These are phyloP conservation scores for Prinia subflava DNA, from an alignment of 2,113 vertebrate species.

Conservation along the genomic window DNA sequence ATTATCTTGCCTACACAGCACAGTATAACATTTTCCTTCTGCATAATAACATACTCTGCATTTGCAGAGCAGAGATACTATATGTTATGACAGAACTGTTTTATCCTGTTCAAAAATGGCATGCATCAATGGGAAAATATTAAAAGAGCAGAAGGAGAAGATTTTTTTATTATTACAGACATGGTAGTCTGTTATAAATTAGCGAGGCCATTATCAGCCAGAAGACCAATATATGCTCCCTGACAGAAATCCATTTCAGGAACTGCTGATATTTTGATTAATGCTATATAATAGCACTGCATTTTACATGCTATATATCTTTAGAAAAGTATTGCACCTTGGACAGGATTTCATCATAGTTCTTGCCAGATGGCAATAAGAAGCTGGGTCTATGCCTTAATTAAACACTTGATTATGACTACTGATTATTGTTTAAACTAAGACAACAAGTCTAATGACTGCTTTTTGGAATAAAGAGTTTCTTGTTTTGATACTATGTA, in stretches of 20 bases:
- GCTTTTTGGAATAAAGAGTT: neutral
- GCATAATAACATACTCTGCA: neutral
- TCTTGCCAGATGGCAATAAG: neutral
- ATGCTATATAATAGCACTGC: neutral
- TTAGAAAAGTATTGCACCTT: neutral
- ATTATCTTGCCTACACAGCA: neutral
- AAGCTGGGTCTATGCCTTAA: neutral
- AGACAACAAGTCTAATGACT: neutral
- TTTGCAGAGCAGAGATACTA: neutral
- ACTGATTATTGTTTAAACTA: neutral
- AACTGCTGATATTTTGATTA: conserved; percentile 4
- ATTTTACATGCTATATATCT: conserved; percentile 1
- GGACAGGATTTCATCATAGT: neutral
- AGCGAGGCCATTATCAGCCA: conserved; percentile 17
- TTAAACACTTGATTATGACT: neutral
- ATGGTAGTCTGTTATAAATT: conserved; percentile 3
- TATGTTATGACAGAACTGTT: neutral
- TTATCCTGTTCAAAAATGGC: neutral
- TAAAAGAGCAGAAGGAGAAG: neutral
- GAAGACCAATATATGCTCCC: neutral
- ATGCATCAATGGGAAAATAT: neutral
- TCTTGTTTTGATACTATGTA: neutral
- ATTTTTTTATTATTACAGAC: conserved; percentile 52
- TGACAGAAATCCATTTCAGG: conserved; percentile 27
- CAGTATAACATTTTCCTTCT: neutral